Evolutionary conservation across 2,113 vertebrate genomes (phyloP).

Genomic region (Otis tarda): DNA sequence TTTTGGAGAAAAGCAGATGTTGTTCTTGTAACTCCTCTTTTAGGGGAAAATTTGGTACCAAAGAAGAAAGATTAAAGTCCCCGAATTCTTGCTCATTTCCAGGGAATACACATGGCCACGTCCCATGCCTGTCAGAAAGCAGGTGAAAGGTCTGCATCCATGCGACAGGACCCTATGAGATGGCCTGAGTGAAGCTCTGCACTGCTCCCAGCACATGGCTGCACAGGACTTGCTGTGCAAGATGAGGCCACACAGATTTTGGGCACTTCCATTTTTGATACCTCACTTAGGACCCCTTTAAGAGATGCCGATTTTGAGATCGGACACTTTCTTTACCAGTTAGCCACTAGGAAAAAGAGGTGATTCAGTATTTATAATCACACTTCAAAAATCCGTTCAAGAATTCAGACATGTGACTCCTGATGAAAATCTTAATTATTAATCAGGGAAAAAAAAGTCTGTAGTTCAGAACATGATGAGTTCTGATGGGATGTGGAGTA

Average conservation of each 20-base stretch:
- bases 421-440: not conserved
- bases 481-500: not conserved
- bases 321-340: not conserved
- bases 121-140: rapidly evolving
- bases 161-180: not conserved
- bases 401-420: not conserved
- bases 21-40: not conserved
- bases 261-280: not conserved
- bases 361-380: not conserved
- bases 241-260: not conserved
- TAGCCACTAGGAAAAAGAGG: not conserved
- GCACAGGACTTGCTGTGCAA: not conserved
- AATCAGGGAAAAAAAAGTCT: not conserved
- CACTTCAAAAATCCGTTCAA: not conserved
- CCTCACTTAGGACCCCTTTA: not conserved
- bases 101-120: rapidly evolving
- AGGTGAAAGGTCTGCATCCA: not conserved
- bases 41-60: not conserved
- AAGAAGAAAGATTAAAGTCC: not conserved
- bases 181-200: not conserved
- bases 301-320: not conserved
- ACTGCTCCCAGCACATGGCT: rapidly evolving
- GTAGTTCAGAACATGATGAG: not conserved
- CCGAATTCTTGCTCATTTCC: not conserved
- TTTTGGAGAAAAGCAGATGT: not conserved